phyloP scores from a whole-genome alignment of 2,797 vertebrate genomes.

The Lepidocolaptes lacrymiger region DNA sequence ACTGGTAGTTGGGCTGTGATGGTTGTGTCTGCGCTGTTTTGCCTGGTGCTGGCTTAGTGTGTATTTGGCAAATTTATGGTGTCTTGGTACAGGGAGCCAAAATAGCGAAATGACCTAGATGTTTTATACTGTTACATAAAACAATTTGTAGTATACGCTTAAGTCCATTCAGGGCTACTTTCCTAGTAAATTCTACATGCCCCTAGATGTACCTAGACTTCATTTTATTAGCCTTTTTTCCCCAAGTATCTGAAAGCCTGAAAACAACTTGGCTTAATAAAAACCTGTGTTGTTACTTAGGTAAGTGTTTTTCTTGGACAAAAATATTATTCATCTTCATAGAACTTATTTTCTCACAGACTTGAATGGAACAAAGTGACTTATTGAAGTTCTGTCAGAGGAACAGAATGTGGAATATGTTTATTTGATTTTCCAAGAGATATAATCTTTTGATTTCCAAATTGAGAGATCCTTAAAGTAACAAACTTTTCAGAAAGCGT shows the following conservation, averaged over 20 bases:
- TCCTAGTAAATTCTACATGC: not conserved
- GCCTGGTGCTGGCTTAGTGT: not conserved
- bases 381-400: not conserved
- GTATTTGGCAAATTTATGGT: not conserved
- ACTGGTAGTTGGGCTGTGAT: not conserved
- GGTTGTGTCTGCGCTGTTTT: not conserved
- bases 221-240: not conserved
- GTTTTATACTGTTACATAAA: not conserved
- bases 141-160: not conserved
- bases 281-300: not conserved
- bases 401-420: not conserved
- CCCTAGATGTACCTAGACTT: not conserved
- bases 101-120: not conserved
- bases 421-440: slow-evolving; percentile 6
- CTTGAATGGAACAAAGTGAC: not conserved
- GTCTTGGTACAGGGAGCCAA: not conserved
- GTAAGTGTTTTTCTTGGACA: not conserved
- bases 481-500: not conserved
- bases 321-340: not conserved
- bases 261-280: not conserved
- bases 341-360: not conserved
- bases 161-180: not conserved
- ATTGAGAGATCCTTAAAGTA: not conserved
- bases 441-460: not conserved
- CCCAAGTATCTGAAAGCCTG: not conserved